Evolutionary conservation across 2,888 invertebrate genomes (phyloP).

Genomic region (Onthophagus sagittarius): DNA sequence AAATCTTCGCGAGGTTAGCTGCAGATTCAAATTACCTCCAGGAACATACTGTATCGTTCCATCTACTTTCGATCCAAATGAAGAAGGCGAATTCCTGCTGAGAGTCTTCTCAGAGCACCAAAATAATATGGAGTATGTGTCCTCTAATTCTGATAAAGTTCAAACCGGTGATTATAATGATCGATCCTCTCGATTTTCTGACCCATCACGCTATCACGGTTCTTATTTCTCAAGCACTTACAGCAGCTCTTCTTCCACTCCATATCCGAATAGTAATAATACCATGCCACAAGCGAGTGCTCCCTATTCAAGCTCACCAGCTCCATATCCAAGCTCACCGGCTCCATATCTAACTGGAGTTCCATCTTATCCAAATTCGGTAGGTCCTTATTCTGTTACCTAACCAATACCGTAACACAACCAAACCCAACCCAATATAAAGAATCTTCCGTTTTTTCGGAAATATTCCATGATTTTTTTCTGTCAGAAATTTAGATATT

Average conservation of each 20-base stretch:
- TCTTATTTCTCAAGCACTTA: constrained; percentile 16
- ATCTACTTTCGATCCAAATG: constrained; percentile 93
- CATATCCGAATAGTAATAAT: not conserved
- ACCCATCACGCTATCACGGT: constrained; percentile 16
- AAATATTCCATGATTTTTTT: too few relatives aligned
- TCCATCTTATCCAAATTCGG: constrained; percentile 18
- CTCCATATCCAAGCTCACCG: too few relatives aligned
- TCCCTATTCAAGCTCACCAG: constrained; percentile 15
- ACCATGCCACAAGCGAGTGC: not conserved
- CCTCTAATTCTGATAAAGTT: constrained; percentile 32
- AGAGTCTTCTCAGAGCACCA: constrained; percentile 92
- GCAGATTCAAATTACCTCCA: constrained; percentile 88
- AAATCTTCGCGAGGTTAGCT: constrained; percentile 90
- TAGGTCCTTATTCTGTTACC: constrained; percentile 16
- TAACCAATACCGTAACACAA: too few relatives aligned
- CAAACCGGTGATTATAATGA: constrained; percentile 34
- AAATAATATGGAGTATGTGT: constrained; percentile 80
- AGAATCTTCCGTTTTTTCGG: too few relatives aligned
- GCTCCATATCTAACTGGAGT: not conserved
- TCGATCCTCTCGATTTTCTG: constrained; percentile 27
- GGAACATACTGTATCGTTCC: constrained; percentile 95
- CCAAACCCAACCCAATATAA: too few relatives aligned
- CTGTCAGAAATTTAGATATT: too few relatives aligned
- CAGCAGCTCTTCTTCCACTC: constrained; percentile 3
- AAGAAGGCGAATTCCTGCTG: constrained; percentile 93